Base-by-base conservation (phyloP, 1,140 invertebrate species). In the Microplitis mediator region DNA sequence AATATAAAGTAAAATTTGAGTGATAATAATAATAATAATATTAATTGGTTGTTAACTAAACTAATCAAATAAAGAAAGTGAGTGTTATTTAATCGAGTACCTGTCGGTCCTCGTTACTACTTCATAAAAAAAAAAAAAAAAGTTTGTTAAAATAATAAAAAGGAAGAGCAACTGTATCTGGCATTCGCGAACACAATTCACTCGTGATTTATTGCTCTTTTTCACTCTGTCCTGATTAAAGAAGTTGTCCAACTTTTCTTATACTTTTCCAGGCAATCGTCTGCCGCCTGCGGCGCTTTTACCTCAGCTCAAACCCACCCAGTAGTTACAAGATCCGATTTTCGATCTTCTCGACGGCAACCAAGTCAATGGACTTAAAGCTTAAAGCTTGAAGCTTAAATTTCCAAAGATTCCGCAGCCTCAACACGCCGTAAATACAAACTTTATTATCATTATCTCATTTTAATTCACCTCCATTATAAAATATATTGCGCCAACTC, bases 181-280 rank as follows among this genome's bases (percentile, higher is more conserved):
- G 52, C 52, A 23, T 56, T 56, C 5, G 52, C 11, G 60, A 8
- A n/a, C 60, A 36, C 60, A 35, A 62, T 14, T 62, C 60, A 62
- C 14, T 13, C 54, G 50, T 69, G 34, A 39, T 69, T 69, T 52
- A 69, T 56, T 2, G 52, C 3, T 1, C 35, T 56, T 31, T 39
- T 69, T 60, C 13, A 39, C 34, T 52, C 50, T 39, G 34, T 58
- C 31, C 60, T 62, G 36, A 52, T 52, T 65, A 65, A 65, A 50
- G 63, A 65, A 65, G 63, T 65, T 65, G 31, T 65, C 63, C 39
- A 50, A 65, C 63, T 65, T 65, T 51, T 39, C 39, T 65, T 35
- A 39, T 31, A 31, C 63, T 50, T n/a, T 13, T 58, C 14, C 4
- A 14, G 45, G 63, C n/a, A 32, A 39, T 65, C 60, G 60, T 65